Base-by-base conservation (phyloP, 2,888 invertebrate species). In the Hoplodrina blanda region DNA sequence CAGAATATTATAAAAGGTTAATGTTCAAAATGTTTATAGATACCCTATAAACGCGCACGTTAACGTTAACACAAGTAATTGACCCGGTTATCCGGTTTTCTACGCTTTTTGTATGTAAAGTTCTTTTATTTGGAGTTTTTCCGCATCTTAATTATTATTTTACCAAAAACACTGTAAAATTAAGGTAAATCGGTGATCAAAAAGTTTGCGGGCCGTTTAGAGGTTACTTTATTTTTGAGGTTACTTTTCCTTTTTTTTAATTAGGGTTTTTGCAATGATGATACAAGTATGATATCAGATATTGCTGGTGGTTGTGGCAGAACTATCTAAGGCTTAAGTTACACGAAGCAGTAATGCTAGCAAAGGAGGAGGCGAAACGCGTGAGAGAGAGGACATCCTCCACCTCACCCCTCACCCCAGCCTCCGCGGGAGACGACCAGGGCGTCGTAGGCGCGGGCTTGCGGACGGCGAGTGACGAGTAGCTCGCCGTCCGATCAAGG, bases 11-110 rank as follows among this genome's bases (percentile, higher is more conserved):
- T 66, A 65, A 62, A 74, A 77, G 56, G 56, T 72, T 57, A 72
- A 65, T 53, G 66, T 53, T 20, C 44, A 53, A 73, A 81, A 83
- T 68, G 73, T 78, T 72, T 57, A 72, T 74, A 74, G 66, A 65
- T 53, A 41, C 76, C 62, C 69, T 57, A 62, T 74, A 60, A 80
- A 83, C 63, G 73, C 53, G 66, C 69, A 63, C 67, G 68, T 68
- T 56, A 75, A 73, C 64, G 71, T 72, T 74, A 78, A 66, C 69
- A 74, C 71, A 74, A 71, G 76, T 82, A 80, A 82, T 82, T 84
- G 78, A 76, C 56, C 80, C 82, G 62, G 76, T 80, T 83, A 78
- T 75, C 63, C 74, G 77, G 78, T 33, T 69, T 78, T 65, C 80
- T 80, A 76, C 60, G 63, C 78, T 82, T 64, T 62, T 72, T 54